Conservation (phyloP, 2,888 invertebrate species). For the Unio delphinus region DNA sequence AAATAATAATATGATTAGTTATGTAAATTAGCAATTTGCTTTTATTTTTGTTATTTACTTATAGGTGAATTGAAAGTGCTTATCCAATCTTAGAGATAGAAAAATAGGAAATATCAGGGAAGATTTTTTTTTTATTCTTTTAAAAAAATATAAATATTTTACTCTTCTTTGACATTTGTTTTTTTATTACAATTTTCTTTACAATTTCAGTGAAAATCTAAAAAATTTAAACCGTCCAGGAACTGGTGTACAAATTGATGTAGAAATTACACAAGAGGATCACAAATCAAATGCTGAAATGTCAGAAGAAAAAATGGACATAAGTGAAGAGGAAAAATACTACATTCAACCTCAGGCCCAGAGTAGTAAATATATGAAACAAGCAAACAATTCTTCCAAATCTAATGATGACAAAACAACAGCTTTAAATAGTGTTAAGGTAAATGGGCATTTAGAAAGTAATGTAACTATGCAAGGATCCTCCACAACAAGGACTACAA, state of each 20-base stretch:
- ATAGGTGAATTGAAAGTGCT: too few relatives aligned
- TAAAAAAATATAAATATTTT: not conserved
- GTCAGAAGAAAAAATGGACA: slow-evolving; percentile 52
- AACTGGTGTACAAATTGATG: slow-evolving; percentile 13
- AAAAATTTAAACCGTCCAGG: slow-evolving; percentile 45
- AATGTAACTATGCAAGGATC: slow-evolving; percentile 11
- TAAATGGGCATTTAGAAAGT: slow-evolving; percentile 25
- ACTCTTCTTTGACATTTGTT: not conserved
- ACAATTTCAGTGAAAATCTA: slow-evolving; percentile 49
- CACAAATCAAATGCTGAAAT: slow-evolving; percentile 23
- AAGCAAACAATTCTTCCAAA: slow-evolving; percentile 55
- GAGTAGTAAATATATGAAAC: slow-evolving; percentile 62
- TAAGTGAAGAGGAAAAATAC: slow-evolving; percentile 38
- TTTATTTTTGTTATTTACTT: too few relatives aligned
- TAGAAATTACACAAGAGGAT: slow-evolving; percentile 23
- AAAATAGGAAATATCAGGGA: too few relatives aligned
- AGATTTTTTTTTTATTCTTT: not conserved
- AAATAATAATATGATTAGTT: too few relatives aligned
- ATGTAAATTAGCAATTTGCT: too few relatives aligned
- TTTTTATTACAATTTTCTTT: not conserved
- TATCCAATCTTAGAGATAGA: too few relatives aligned
- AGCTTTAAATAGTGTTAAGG: slow-evolving; percentile 28
- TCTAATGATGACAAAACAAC: slow-evolving; percentile 48
- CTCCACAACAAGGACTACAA: slow-evolving; percentile 28
- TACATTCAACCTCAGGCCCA: slow-evolving; percentile 35